Conservation (phyloP, 2,888 invertebrate species). For the Rhagonycha lutea region DNA sequence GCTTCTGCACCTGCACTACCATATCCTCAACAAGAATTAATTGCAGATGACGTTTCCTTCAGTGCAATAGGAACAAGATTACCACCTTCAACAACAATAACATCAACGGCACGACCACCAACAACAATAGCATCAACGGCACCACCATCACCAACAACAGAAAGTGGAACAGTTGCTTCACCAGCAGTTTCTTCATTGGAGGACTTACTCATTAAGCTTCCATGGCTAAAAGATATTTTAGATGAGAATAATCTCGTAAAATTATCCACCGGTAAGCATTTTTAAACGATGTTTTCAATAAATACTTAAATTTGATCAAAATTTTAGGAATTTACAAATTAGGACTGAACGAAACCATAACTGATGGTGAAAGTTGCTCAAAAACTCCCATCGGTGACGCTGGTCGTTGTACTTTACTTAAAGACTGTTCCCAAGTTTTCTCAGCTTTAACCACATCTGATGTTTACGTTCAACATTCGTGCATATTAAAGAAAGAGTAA, state of each 20-base stretch:
- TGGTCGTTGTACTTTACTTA: constrained; percentile 17
- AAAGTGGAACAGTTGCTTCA: not conserved
- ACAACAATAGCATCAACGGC: not conserved
- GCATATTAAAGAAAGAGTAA: constrained; percentile 15
- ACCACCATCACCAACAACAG: not conserved
- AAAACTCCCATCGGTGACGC: constrained; percentile 14
- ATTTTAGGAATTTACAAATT: constrained; percentile 6
- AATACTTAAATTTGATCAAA: not conserved
- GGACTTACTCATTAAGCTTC: not conserved
- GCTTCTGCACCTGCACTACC: not conserved
- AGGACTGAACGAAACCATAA: constrained; percentile 16
- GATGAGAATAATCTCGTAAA: constrained; percentile 6
- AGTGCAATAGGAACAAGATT: not conserved
- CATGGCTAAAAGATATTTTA: constrained; percentile 8
- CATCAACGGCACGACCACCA: not conserved
- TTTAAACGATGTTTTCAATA: not conserved
- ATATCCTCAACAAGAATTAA: not conserved
- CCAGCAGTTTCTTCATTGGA: not conserved
- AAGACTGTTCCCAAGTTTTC: constrained; percentile 10
- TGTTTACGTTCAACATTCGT: constrained; percentile 14
- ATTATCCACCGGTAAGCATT: constrained; percentile 11
- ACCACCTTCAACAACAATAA: not conserved
- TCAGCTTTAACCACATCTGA: not conserved
- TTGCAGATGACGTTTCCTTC: not conserved
- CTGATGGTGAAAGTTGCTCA: constrained; percentile 13